Conservation (phyloP, 2,888 invertebrate species). For the Uloborus plumipes region DNA sequence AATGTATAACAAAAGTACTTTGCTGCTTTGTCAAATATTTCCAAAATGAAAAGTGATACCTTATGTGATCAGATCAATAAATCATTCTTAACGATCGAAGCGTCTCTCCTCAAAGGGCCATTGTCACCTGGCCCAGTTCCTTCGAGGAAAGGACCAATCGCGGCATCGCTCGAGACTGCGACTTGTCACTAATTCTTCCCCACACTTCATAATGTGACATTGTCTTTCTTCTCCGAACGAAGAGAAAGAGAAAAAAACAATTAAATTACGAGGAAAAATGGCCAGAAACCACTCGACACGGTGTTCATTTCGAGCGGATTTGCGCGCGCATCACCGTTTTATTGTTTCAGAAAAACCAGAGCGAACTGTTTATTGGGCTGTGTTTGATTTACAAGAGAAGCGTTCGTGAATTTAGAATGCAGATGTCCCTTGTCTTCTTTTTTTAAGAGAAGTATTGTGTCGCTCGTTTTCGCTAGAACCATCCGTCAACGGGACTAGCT, state of each 20-base stretch:
- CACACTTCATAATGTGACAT: conserved; percentile 52
- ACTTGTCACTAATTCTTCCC: conserved; percentile 34
- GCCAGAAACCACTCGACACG: neutral
- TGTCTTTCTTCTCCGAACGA: conserved; percentile 28
- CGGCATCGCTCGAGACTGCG: conserved; percentile 15
- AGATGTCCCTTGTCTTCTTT: neutral
- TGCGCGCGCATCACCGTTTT: conserved; percentile 3
- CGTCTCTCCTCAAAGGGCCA: conserved; percentile 5
- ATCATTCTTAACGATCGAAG: neutral
- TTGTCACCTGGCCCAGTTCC: conserved; percentile 40
- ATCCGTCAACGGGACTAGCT: too few relatives aligned
- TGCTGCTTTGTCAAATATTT: too few relatives aligned
- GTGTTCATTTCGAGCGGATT: neutral
- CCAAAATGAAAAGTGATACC: too few relatives aligned
- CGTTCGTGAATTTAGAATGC: neutral
- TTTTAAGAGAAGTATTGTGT: too few relatives aligned
- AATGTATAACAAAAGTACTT: too few relatives aligned
- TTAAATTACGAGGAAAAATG: conserved; percentile 57
- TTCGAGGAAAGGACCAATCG: conserved; percentile 5
- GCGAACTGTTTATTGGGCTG: conserved; percentile 7
- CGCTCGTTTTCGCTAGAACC: too few relatives aligned
- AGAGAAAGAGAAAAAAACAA: conserved; percentile 31
- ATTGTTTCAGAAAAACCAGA: conserved; percentile 33
- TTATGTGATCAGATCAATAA: neutral
- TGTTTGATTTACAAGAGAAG: conserved; percentile 3